Base-by-base conservation (phyloP, 2,113 vertebrate species). In the Caloenas nicobarica region DNA sequence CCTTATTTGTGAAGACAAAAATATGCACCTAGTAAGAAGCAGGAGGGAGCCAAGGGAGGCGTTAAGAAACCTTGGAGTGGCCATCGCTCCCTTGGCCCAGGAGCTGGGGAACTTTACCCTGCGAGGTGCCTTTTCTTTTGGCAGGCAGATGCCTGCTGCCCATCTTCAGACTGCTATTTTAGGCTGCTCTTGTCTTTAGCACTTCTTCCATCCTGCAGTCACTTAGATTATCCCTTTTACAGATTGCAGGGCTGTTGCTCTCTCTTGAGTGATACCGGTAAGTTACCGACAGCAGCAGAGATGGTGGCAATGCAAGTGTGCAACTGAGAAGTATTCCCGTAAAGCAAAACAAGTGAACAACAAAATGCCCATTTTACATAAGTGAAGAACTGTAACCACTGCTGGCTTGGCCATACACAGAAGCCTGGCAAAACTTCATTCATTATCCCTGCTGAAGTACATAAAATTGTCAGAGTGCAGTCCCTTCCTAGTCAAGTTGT, bases 141-240 rank as follows among this genome's bases (percentile, higher is more conserved):
- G 91, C 89, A 79, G 80, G 56, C 89, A 92, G 60, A 89, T 83
- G 86, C 80, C 42, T 94, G 91, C 86, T 91, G 86, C 92, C 89
- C 86, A 22, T 92, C 93, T 80, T 84, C 84, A 87, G 84, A 8
- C 34, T 71, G 89, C 93, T 95, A 94, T 94, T 97, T 95, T 95
- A 53, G 81, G 93, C 87, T 81, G 29, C 79, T 95, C 84, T 92
- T 95, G 93, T 91, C 93, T 93, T 81, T 48, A 86, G 83, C 89
- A 76, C 91, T 83, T 88, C 86, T 71, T 83, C 46, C 57, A 61
- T 93, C 72, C 72, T 89, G 94, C 61, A 81, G 89, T 70, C 0
- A 0, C 56, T 87, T 50, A 80, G 89, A 84, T 93, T 78, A 62
- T 74, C 70, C 87, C 65, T 86, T 87, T 87, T 60, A 42, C 51